These are phyloP conservation scores for Alca torda DNA, from an alignment of 2,797 vertebrate genomes.

Conservation along the genomic window DNA sequence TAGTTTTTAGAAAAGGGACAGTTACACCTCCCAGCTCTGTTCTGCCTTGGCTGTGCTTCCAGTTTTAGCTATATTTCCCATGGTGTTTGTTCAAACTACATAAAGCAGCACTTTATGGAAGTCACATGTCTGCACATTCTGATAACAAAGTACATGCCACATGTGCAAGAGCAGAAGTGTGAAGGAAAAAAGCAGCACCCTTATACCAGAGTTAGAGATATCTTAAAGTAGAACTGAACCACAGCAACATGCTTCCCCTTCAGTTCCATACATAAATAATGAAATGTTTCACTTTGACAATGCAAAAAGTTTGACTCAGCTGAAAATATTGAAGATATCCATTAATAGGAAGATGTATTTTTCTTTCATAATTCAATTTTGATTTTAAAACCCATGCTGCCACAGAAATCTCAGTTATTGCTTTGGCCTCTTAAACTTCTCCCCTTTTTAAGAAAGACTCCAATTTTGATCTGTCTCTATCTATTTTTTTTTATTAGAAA, in stretches of 20 bases:
- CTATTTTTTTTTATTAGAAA: not conserved
- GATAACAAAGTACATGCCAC: not conserved
- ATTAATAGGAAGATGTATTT: not conserved
- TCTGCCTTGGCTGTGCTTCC: not conserved
- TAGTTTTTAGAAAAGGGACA: not conserved
- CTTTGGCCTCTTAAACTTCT: not conserved
- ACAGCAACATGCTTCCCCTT: not conserved
- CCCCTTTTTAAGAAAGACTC: not conserved
- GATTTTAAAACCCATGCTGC: not conserved
- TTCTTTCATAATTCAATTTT: not conserved
- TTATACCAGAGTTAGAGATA: not conserved
- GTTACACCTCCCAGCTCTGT: not conserved
- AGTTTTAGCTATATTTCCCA: not conserved
- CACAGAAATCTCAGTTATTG: not conserved
- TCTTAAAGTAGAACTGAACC: not conserved
- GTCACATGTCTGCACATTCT: not conserved
- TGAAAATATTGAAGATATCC: fast-evolving
- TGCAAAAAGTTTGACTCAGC: not conserved
- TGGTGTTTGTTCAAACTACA: no score
- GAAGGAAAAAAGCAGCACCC: not conserved
- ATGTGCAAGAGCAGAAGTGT: fast-evolving
- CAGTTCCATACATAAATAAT: not conserved
- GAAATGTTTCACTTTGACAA: not conserved
- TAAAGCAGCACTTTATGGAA: not conserved
- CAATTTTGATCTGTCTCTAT: not conserved